Percentiles rank a stretch among this genome's conserved stretches.
Evolutionary conservation across 2,113 vertebrate species (phyloP).

Genomic region (Xiphophorus maculatus): DNA sequence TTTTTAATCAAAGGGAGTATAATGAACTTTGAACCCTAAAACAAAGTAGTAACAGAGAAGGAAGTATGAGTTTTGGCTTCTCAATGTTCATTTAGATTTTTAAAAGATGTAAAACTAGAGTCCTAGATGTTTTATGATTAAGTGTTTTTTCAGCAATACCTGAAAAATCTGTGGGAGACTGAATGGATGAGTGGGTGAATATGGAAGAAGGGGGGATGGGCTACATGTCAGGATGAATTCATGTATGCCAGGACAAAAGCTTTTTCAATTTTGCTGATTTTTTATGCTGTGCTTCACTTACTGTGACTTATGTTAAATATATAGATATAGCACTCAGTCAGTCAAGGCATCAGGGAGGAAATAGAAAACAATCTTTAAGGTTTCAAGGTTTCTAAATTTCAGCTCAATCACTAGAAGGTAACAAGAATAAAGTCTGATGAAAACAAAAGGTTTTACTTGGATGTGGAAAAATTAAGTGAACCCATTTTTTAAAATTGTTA

Average conservation of each 20-base stretch:
- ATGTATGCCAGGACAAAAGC: not conserved
- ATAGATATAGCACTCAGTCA: too few relatives aligned
- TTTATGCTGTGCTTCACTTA: not conserved
- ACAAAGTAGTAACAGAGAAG: constrained; percentile 23
- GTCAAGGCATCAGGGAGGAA: too few relatives aligned
- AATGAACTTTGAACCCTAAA: constrained; percentile 19
- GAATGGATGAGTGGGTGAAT: not conserved
- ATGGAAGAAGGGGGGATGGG: not conserved
- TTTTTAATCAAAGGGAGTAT: constrained; percentile 1
- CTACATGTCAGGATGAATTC: not conserved
- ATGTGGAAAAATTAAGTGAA: too few relatives aligned
- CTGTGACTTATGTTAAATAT: not conserved
- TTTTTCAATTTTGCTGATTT: not conserved
- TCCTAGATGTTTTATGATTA: not conserved
- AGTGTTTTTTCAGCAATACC: not conserved
- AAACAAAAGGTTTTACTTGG: too few relatives aligned
- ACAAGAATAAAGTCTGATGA: too few relatives aligned
- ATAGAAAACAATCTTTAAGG: too few relatives aligned
- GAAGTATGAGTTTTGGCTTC: constrained; percentile 18
- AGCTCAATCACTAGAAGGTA: too few relatives aligned
- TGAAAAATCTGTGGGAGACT: not conserved
- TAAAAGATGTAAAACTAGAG: not conserved
- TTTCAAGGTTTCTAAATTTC: too few relatives aligned
- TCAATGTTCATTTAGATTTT: constrained; percentile 26
- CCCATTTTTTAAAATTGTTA: too few relatives aligned